These are phyloP conservation scores for Phymanthus crucifer DNA, from an alignment of 92 coral and sea anemone genomes.

Conservation along the genomic window DNA sequence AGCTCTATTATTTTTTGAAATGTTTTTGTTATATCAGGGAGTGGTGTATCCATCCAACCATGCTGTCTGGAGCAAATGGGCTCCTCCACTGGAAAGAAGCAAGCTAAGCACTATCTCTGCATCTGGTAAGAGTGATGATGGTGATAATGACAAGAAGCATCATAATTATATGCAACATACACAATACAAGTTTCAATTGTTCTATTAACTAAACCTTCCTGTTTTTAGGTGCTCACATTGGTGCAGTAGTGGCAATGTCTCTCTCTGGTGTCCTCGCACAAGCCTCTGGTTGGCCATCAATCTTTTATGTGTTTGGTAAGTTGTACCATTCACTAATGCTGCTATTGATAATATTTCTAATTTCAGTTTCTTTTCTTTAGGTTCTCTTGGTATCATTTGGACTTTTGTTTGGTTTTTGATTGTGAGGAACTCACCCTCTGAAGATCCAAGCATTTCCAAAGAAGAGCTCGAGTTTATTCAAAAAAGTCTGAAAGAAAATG, in stretches of 20 bases:
- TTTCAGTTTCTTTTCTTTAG: slow-evolving; percentile 24
- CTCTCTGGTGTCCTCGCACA: slow-evolving; percentile 88
- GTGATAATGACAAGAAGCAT: neutral
- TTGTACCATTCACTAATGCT: neutral
- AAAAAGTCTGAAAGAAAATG: slow-evolving; percentile 50
- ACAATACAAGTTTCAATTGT: neutral
- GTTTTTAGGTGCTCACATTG: slow-evolving; percentile 69
- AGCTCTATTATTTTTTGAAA: no score
- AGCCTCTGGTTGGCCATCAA: slow-evolving; percentile 82
- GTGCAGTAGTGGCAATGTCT: slow-evolving; percentile 91
- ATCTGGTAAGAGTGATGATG: slow-evolving; percentile 60
- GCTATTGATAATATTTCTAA: neutral
- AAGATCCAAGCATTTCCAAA: slow-evolving; percentile 71
- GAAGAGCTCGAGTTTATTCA: slow-evolving; percentile 80
- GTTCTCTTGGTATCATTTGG: slow-evolving; percentile 77
- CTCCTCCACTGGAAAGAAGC: slow-evolving; percentile 90
- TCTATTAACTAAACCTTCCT: neutral
- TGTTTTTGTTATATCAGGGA: slow-evolving; percentile 58
- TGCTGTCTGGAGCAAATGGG: slow-evolving; percentile 95
- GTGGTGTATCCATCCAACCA: slow-evolving; percentile 93
- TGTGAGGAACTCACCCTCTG: slow-evolving; percentile 84
- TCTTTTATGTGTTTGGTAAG: slow-evolving; percentile 94
- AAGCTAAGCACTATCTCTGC: slow-evolving; percentile 75
- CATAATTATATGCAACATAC: neutral
- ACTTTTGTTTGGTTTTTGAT: slow-evolving; percentile 78